Evolutionary conservation across 2,888 invertebrate genomes (phyloP).

Genomic region (Tricholauxania praeusta): DNA sequence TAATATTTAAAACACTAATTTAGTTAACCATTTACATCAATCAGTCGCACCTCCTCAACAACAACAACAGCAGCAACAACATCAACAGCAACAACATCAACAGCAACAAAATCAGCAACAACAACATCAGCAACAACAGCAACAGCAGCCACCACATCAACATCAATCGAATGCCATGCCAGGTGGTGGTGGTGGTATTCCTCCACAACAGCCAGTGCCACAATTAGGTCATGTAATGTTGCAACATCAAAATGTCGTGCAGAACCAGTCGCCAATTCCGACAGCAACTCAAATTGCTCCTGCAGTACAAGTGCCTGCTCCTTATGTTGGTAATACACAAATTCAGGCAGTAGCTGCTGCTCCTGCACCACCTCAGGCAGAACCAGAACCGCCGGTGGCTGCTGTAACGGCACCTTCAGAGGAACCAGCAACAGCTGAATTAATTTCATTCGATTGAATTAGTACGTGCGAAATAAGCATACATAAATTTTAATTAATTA

Average conservation of each 20-base stretch:
- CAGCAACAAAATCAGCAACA: no score
- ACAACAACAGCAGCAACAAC: constrained; percentile 41
- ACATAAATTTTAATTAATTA: no score
- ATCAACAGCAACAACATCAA: constrained; percentile 38
- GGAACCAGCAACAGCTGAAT: constrained; percentile 78
- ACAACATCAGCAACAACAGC: no score
- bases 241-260: constrained; percentile 51
- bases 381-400: constrained; percentile 60
- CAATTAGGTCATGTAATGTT: constrained; percentile 52
- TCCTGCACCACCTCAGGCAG: constrained; percentile 61
- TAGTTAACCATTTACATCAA: constrained; percentile 20
- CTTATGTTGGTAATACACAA: constrained; percentile 46
- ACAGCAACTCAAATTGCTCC: constrained; percentile 45
- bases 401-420: constrained; percentile 58
- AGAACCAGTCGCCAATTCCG: constrained; percentile 49
- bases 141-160: no score
- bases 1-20: not conserved
- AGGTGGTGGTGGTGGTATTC: not conserved
- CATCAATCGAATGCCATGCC: not conserved
- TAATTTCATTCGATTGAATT: constrained; percentile 83
- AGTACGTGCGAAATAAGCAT: not conserved
- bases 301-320: constrained; percentile 28
- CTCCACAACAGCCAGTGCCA: constrained; percentile 41
- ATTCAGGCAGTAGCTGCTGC: constrained; percentile 60
- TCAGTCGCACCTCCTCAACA: constrained; percentile 30